Conservation (phyloP, 2,113 vertebrate species). For the Ceuthmochares aereus region DNA sequence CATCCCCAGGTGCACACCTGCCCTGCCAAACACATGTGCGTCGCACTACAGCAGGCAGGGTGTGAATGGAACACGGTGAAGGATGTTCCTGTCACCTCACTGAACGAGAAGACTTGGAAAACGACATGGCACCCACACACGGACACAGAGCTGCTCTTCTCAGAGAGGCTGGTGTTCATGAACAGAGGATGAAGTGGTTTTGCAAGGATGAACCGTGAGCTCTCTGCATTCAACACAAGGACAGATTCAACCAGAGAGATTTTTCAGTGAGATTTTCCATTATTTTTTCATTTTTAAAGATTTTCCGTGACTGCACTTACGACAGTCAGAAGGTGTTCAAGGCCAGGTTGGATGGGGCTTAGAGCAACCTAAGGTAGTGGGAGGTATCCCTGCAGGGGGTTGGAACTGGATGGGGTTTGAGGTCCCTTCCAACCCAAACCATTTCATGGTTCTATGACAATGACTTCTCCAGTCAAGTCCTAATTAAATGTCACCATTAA, state of each 20-base stretch:
- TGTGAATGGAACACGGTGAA: accelerated
- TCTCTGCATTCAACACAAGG: not conserved
- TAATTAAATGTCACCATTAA: not conserved
- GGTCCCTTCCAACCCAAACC: no score
- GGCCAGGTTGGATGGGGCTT: no score
- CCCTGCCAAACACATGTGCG: not conserved
- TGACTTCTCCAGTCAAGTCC: not conserved
- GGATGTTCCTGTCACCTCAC: not conserved
- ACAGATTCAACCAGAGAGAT: not conserved
- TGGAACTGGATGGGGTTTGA: no score
- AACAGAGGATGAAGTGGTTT: not conserved
- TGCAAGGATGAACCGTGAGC: not conserved
- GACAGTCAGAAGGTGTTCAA: no score
- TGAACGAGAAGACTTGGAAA: accelerated
- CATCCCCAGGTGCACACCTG: not conserved
- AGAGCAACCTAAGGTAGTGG: no score
- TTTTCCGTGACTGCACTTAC: not conserved
- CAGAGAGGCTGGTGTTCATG: not conserved
- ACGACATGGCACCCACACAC: accelerated
- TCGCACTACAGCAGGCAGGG: not conserved
- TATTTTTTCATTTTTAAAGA: not conserved
- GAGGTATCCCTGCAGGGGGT: no score
- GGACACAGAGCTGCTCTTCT: not conserved
- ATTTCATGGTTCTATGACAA: no score
- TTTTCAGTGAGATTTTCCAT: not conserved